A percentile compares a stretch with the other conserved stretches of the same genome.
Evolutionary conservation across 2,113 vertebrate species (phyloP).

Genomic region (Perca schrenkii): DNA sequence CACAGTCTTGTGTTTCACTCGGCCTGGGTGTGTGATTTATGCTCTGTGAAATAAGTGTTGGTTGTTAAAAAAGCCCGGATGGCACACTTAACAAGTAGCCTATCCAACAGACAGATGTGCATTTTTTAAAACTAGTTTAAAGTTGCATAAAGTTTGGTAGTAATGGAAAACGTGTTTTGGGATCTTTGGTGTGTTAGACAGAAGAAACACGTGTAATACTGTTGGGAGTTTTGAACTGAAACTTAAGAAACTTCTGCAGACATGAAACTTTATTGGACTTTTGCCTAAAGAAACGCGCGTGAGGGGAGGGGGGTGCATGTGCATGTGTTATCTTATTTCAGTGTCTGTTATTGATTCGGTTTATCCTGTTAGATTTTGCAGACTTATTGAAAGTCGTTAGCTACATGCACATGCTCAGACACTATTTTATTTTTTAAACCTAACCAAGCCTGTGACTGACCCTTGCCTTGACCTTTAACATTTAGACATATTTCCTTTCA

Average conservation of each 20-base stretch:
- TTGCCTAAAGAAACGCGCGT: constrained; percentile 57
- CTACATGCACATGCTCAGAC: not conserved
- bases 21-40: constrained; percentile 30
- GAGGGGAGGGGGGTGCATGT: constrained; percentile 39
- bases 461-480: constrained; percentile 42
- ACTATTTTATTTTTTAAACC: constrained; percentile 8
- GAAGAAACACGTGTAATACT: constrained; percentile 23
- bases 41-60: constrained; percentile 39
- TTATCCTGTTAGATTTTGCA: constrained; percentile 36
- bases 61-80: constrained; percentile 34
- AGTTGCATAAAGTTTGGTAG: constrained; percentile 46
- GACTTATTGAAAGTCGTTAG: constrained; percentile 9
- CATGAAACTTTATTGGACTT: constrained; percentile 64
- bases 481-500: constrained; percentile 9
- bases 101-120: constrained; percentile 52
- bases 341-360: constrained; percentile 72
- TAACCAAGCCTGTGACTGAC: constrained; percentile 7
- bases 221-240: constrained; percentile 24
- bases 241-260: constrained; percentile 54
- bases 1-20: constrained; percentile 1
- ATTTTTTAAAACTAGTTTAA: constrained; percentile 4
- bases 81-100: constrained; percentile 28
- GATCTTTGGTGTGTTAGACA: not conserved
- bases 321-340: constrained; percentile 78
- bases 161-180: not conserved